These are phyloP conservation scores for Drosophila serrata DNA, from an alignment of 1,140 invertebrate species.

Conservation along the genomic window DNA sequence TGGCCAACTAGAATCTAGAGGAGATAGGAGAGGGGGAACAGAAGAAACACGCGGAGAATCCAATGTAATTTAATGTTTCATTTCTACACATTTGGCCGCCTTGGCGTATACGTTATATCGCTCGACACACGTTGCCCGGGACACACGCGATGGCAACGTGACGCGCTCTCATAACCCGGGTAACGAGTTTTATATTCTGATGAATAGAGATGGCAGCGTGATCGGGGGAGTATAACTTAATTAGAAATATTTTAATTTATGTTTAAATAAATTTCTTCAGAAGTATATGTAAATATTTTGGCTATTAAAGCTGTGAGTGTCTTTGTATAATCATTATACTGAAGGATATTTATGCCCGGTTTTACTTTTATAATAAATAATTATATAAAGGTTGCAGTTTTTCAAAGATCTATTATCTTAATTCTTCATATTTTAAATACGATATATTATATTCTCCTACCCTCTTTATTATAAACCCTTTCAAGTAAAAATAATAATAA, in stretches of 20 bases:
- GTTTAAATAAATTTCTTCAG: not conserved
- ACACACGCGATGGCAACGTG: constrained; percentile 76
- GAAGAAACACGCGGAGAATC: constrained; percentile 27
- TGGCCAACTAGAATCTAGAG: constrained; percentile 25
- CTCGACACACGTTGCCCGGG: constrained; percentile 56
- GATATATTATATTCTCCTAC: too few species aligned
- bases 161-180: constrained; percentile 58
- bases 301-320: not conserved
- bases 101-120: constrained; percentile 70
- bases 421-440: too few species aligned
- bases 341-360: accelerated
- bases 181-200: constrained; percentile 24
- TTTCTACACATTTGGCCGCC: constrained; percentile 72
- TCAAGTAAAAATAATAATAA: not conserved
- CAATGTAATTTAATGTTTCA: constrained; percentile 81
- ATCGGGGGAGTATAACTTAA: not conserved
- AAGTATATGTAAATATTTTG: not conserved
- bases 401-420: not conserved
- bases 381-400: not conserved
- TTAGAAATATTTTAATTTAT: not conserved
- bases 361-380: not conserved
- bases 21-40: not conserved
- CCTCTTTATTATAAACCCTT: too few species aligned
- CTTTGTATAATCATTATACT: not conserved
- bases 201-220: constrained; percentile 54